These are phyloP conservation scores for Pseudopipra pipra DNA, from an alignment of 2,113 vertebrate genomes.

Conservation along the genomic window DNA sequence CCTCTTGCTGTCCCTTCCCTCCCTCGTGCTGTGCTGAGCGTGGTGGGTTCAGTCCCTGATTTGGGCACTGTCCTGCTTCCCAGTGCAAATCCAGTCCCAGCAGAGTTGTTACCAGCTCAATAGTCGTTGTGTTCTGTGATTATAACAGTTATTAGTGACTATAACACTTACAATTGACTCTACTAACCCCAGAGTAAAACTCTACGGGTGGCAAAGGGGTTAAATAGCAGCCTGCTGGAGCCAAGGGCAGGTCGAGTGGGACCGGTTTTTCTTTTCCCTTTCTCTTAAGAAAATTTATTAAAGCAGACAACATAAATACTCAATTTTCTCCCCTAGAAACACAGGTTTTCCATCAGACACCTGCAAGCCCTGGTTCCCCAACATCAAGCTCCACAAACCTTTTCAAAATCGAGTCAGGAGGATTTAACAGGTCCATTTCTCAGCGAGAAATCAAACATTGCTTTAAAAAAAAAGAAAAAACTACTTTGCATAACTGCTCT, in stretches of 20 bases:
- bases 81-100: not conserved
- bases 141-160: not conserved
- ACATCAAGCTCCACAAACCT: accelerated
- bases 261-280: not conserved
- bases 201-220: not conserved
- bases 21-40: accelerated
- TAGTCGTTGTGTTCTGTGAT: not conserved
- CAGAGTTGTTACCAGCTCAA: not conserved
- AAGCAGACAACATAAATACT: not conserved
- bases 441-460: accelerated
- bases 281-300: not conserved
- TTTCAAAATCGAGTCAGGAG: not conserved
- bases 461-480: not conserved
- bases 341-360: not conserved
- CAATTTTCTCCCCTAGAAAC: not conserved
- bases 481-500: accelerated
- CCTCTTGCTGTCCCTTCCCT: not conserved
- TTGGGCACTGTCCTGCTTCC: not conserved
- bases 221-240: not conserved
- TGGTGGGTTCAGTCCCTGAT: not conserved
- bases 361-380: not conserved
- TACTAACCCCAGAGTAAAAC: not conserved
- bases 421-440: not conserved
- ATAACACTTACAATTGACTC: accelerated
- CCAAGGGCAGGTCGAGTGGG: not conserved